phyloP scores from a whole-genome alignment of 92 coral and sea anemone genomes.

The Blastomussa wellsi region DNA sequence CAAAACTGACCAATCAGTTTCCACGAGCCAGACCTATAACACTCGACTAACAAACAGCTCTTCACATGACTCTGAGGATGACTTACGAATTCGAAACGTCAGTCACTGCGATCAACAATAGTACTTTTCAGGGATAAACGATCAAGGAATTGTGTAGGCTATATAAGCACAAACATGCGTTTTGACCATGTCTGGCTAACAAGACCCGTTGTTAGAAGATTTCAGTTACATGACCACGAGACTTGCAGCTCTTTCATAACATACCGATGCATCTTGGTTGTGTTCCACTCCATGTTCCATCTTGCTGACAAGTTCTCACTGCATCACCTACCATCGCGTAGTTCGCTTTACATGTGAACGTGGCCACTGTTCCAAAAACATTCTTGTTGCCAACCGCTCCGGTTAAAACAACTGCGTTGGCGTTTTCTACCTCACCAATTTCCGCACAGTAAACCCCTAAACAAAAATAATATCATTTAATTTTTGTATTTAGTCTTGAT shows the following conservation, averaged over 20 bases:
- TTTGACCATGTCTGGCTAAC: too few species aligned
- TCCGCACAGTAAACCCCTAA: constrained; percentile 40
- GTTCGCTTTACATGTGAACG: constrained; percentile 64
- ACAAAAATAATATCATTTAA: background rate
- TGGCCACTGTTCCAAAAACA: constrained; percentile 67
- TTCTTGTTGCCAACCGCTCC: constrained; percentile 29
- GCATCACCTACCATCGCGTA: constrained; percentile 64
- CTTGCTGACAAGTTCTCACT: constrained; percentile 56
- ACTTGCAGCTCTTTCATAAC: background rate
- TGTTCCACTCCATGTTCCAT: constrained; percentile 80
- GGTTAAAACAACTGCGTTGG: constrained; percentile 46
- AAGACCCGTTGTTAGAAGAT: too few species aligned
- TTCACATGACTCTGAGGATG: too few species aligned
- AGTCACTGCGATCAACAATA: too few species aligned
- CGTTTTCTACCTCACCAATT: constrained; percentile 61
- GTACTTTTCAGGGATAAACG: too few species aligned
- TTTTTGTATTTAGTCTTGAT: background rate
- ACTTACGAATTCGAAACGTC: too few species aligned
- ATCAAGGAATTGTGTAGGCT: too few species aligned
- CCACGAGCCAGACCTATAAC: too few species aligned
- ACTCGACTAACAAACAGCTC: too few species aligned
- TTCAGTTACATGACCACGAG: too few species aligned
- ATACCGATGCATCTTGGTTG: constrained; percentile 84
- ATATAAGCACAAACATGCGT: too few species aligned
- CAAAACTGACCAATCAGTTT: too few species aligned